Evolutionary conservation across 2,888 invertebrate genomes (phyloP), one percentile per base, ranked within the genome.

Genomic region (Tachystola acroxantha): DNA sequence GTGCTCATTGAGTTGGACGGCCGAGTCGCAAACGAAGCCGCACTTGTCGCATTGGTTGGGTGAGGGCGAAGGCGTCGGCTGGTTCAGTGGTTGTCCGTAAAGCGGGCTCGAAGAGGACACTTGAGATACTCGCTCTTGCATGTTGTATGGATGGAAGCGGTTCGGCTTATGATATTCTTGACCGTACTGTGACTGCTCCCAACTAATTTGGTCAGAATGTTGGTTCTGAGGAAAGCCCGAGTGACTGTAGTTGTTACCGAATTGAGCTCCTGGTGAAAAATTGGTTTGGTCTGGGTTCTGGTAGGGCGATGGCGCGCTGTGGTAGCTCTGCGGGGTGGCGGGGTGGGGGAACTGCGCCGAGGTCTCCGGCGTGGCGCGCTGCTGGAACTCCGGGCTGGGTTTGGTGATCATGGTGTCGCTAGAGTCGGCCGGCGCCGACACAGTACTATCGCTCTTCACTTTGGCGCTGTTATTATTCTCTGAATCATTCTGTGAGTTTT

Each of bases 11-110:
- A 95, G 77, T 58, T 92, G 92, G 31, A 90, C 88, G 30, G 92
- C 92, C 27, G 93, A 92, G 63, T 94, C 93, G 63, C 92, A 94
- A 37, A 94, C 91, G 44, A 91, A 91, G 40, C 94, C 94, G 64
- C 95, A 95, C 71, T 95, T 94, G 65, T 95, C 95, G 73, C 95
- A 95, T 69, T 94, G 94, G 63, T 92, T 90, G 1, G 91, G 91
- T 42, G 91, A 92, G 0, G 92, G 89, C 9, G 93, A 92, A 27
- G 93, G 93, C 22, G 92, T 91, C 9, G 92, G 91, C 57, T 91
- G 91, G 57, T 90, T 91, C 9, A 89, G 73, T 34, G 89, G 88
- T 51, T 88, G 88, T 13, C 89, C 89, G 47, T 89, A 89, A 32
- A 89, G 67, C 24, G 89, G 90, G 63, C 88, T 90, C 53, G 76